These are phyloP conservation scores for Exaiptasia diaphana DNA, from an alignment of 64 coral and sea anemone species.

Conservation along the genomic window DNA sequence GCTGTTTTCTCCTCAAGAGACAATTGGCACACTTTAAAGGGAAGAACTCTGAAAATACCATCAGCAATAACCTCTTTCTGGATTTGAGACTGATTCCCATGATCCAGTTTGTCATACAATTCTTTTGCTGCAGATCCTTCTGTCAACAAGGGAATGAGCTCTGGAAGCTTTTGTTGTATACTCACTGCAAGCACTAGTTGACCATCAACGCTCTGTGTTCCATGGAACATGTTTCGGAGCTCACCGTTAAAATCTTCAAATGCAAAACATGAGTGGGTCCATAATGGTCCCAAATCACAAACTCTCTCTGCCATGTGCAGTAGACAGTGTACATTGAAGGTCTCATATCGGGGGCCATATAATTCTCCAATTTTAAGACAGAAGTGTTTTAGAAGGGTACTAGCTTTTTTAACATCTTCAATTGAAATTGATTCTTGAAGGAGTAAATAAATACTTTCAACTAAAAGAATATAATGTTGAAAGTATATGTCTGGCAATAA, in stretches of 20 bases:
- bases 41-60: not conserved
- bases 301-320: not conserved
- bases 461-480: slow-evolving; percentile 24
- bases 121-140: slow-evolving; percentile 9
- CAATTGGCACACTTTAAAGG: not conserved
- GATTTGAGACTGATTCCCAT: not conserved
- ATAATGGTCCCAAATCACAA: slow-evolving; percentile 34
- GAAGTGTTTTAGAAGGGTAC: slow-evolving; percentile 24
- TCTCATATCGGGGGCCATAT: slow-evolving; percentile 35
- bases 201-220: slow-evolving; percentile 33
- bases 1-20: not conserved
- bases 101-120: not conserved
- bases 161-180: slow-evolving; percentile 50
- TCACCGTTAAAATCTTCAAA: slow-evolving; percentile 58
- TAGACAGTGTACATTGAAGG: not conserved
- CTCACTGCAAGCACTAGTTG: slow-evolving; percentile 26
- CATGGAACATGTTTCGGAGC: slow-evolving; percentile 37
- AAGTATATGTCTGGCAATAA: slow-evolving; percentile 32
- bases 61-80: not conserved
- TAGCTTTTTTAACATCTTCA: not conserved
- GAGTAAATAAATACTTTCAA: slow-evolving; percentile 18
- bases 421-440: slow-evolving; percentile 9
- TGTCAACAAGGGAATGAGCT: slow-evolving; percentile 8
- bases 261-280: slow-evolving; percentile 33
- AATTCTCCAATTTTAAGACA: slow-evolving; percentile 4